These are phyloP conservation scores for Siderastrea siderea DNA, from an alignment of 92 coral and sea anemone species.

Conservation along the genomic window DNA sequence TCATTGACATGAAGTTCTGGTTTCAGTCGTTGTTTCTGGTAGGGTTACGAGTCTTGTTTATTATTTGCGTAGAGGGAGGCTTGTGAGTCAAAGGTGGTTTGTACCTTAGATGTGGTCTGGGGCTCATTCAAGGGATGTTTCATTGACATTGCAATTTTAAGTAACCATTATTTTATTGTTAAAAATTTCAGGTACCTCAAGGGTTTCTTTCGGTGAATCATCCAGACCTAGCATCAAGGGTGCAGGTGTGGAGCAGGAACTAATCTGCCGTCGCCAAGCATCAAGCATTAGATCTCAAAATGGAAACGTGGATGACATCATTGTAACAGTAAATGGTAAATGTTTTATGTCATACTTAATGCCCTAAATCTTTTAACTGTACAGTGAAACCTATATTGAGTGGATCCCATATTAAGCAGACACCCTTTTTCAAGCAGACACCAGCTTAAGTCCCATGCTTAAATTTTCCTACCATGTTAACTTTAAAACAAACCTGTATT, in stretches of 20 bases:
- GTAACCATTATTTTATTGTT: background rate
- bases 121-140: background rate
- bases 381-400: background rate
- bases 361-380: background rate
- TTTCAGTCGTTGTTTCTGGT: no score
- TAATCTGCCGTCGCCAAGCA: conserved; percentile 16
- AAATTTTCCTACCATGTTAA: no score
- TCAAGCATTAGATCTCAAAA: conserved; percentile 19
- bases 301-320: conserved; percentile 4
- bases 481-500: no score
- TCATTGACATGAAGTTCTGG: no score
- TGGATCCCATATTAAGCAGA: no score
- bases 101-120: background rate
- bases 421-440: no score
- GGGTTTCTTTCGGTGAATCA: background rate
- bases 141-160: background rate
- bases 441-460: no score
- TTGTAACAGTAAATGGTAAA: conserved; percentile 26
- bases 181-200: conserved; percentile 12
- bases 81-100: no score
- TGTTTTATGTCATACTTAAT: background rate
- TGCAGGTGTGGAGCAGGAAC: conserved; percentile 15
- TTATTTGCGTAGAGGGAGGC: no score
- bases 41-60: no score
- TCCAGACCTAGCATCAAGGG: background rate